Conservation (phyloP, 2,797 vertebrate species). For the Semotilus atromaculatus region DNA sequence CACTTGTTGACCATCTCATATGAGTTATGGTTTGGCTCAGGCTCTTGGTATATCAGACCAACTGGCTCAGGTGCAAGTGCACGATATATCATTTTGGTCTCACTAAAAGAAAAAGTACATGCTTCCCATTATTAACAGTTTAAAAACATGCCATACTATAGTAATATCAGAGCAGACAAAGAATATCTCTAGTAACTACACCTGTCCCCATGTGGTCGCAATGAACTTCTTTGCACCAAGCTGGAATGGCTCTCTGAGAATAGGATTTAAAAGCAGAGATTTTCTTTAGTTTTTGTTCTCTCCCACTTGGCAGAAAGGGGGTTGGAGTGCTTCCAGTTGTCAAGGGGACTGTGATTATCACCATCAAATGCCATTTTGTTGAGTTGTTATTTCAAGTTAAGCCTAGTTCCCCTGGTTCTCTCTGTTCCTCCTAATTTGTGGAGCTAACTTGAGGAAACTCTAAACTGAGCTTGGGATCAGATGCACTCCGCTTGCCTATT, state of each 20-base stretch:
- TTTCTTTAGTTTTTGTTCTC: slow-evolving; percentile 39
- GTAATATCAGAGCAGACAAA: background rate
- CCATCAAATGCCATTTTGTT: slow-evolving; percentile 67
- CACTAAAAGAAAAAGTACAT: background rate
- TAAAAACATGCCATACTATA: background rate
- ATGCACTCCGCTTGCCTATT: slow-evolving; percentile 72
- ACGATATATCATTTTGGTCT: background rate
- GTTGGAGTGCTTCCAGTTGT: slow-evolving; percentile 43
- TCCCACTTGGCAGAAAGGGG: slow-evolving; percentile 42
- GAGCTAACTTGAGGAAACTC: slow-evolving; percentile 67
- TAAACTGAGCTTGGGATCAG: slow-evolving; percentile 77
- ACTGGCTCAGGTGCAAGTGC: slow-evolving; percentile 44
- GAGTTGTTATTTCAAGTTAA: slow-evolving; percentile 60
- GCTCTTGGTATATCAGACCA: slow-evolving; percentile 22
- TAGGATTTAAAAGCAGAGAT: slow-evolving; percentile 55
- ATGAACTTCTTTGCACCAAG: slow-evolving; percentile 16
- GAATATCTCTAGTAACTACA: slow-evolving; percentile 12
- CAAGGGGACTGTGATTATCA: slow-evolving; percentile 61
- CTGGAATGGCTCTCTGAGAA: slow-evolving; percentile 52
- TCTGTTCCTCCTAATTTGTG: slow-evolving; percentile 64
- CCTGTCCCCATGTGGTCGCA: slow-evolving; percentile 12
- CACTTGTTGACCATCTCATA: slow-evolving; percentile 41
- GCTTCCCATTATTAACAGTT: slow-evolving; percentile 6
- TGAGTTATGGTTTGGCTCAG: slow-evolving; percentile 50
- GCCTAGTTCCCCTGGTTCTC: slow-evolving; percentile 64